Evolutionary conservation across 92 coral and sea anemone genomes (phyloP).

Genomic region (Umimayanthus kanabou): DNA sequence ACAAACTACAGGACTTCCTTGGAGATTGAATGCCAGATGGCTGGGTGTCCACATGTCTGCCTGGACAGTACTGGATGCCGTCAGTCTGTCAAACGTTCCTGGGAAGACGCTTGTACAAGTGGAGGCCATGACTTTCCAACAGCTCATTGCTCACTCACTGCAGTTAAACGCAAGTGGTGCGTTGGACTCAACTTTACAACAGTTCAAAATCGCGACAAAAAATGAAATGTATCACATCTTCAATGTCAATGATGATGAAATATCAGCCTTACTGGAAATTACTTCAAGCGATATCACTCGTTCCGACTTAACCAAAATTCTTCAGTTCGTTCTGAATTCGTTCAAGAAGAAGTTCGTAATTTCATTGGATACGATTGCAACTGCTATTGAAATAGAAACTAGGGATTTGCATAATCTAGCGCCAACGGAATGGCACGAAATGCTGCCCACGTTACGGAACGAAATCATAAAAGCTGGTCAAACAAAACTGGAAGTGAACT

Average conservation of each 20-base stretch:
- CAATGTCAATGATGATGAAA: constrained; percentile 54
- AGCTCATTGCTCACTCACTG: not conserved
- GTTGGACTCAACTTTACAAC: not conserved
- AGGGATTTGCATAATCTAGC: constrained; percentile 50
- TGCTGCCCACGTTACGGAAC: constrained; percentile 54
- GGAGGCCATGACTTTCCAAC: constrained; percentile 31
- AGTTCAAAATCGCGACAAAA: constrained; percentile 26
- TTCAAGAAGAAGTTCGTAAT: constrained; percentile 31
- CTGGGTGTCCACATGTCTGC: too few relatives aligned
- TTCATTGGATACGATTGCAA: constrained; percentile 21
- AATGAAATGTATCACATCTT: constrained; percentile 41
- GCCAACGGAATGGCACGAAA: constrained; percentile 77
- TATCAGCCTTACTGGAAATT: constrained; percentile 35
- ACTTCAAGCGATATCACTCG: constrained; percentile 11
- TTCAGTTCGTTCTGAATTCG: constrained; percentile 13
- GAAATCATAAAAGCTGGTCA: constrained; percentile 62
- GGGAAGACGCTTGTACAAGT: constrained; percentile 17
- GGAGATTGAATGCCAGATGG: too few relatives aligned
- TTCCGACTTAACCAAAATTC: not conserved
- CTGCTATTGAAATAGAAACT: not conserved
- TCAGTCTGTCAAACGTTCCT: too few relatives aligned
- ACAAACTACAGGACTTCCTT: constrained; percentile 52
- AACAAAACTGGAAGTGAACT: constrained; percentile 49
- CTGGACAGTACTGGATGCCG: too few relatives aligned
- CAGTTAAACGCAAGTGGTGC: constrained; percentile 22